Evolutionary conservation across 92 coral and sea anemone genomes (phyloP).

Genomic region (Epizoanthus scotinus): DNA sequence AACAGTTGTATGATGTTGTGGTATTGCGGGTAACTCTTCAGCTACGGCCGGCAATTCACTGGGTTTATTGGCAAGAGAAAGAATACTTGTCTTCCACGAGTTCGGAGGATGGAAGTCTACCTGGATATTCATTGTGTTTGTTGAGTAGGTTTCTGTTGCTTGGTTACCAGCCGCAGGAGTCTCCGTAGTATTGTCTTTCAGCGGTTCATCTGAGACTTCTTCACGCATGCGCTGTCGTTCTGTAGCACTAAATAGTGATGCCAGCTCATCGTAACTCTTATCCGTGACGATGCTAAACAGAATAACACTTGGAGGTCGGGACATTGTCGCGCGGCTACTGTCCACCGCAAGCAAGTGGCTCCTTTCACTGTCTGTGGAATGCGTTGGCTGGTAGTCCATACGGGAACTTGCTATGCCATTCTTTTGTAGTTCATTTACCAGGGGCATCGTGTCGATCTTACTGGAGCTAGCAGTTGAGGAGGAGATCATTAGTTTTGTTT

Average conservation of each 20-base stretch:
- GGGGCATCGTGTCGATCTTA: too few species aligned
- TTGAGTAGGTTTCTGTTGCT: background rate
- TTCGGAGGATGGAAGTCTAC: background rate
- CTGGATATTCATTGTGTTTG: background rate
- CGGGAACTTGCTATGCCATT: background rate
- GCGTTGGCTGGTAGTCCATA: background rate
- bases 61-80: slow-evolving; percentile 22
- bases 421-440: background rate
- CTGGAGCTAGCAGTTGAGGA: background rate
- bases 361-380: slow-evolving; percentile 2
- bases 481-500: background rate
- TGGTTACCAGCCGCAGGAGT: background rate
- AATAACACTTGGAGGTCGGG: slow-evolving; percentile 49
- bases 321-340: background rate
- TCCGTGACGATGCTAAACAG: slow-evolving; percentile 71
- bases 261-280: slow-evolving; percentile 39
- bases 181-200: background rate
- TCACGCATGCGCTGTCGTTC: background rate
- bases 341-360: background rate
- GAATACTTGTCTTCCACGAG: background rate
- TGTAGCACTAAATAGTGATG: background rate
- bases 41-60: background rate
- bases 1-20: background rate
- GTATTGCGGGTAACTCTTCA: too few species aligned
- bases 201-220: background rate